Evolutionary conservation across 1,140 invertebrate genomes (phyloP), one percentile per base, ranked within the genome.

Genomic region (Brachionus asplanchnoidis): DNA sequence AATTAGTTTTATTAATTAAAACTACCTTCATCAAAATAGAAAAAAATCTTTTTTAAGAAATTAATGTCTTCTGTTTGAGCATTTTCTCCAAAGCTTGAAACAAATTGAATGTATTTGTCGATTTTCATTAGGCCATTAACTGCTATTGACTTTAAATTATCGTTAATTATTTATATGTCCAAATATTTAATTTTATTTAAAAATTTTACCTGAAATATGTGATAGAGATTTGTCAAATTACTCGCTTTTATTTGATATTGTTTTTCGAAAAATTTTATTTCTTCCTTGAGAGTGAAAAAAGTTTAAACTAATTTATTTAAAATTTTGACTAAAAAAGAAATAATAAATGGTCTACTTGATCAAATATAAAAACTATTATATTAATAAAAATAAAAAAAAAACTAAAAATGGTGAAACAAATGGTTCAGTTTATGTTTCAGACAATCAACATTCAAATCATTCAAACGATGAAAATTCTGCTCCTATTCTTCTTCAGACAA

Each of bases 121-220:
- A 68, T 68, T 12, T 68, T 68, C 26, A 68, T 28, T 28, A 68
- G 65, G 6, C 65, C 65, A 68, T 68, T 68, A 28, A 36, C 6
- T 14, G 65, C 65, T 28, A 36, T 36, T 4, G 65, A 68, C 65
- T 68, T 68, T 68, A 68, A 68, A 65, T 65, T 65, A 65, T 65
- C 20, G 20, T 65, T 2, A 65, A 65, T 65, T 65, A 17, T 65
- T 65, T 65, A 17, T 65, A 65, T 65, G 23, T 65, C 56, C 56
- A 65, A 65, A 65, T 65, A 65, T 26, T 65, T 65, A n/a, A 65
- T 65, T 65, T 65, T 65, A 65, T 65, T 65, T 65, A 65, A 17
- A 65, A 65, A 17, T 65, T 17, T 65, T 68, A 68, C 65, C 23
- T 68, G 65, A 68, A 68, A 68, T 28, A 28, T 68, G 23, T 68